Evolutionary conservation across 2,888 invertebrate species (phyloP).

Genomic region (Pedicia rivosa): DNA sequence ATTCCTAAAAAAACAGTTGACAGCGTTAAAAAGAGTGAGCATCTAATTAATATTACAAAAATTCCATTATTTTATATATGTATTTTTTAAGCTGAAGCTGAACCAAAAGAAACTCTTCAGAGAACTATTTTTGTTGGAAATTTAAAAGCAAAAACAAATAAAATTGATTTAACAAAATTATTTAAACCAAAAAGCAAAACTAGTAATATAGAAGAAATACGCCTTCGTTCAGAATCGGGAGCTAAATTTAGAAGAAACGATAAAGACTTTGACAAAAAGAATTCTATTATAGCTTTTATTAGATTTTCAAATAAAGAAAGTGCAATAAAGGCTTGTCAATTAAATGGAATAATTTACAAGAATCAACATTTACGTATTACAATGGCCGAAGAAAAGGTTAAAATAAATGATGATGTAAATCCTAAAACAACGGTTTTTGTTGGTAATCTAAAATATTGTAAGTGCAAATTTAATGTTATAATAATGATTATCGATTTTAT

Average conservation of each 20-base stretch:
- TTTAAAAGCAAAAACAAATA: slow-evolving; percentile 25
- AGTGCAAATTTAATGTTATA: slow-evolving; percentile 11
- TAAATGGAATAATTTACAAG: slow-evolving; percentile 24
- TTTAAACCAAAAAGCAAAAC: slow-evolving; percentile 19
- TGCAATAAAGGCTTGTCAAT: slow-evolving; percentile 19
- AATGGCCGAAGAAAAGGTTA: slow-evolving; percentile 12
- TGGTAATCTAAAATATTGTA: slow-evolving; percentile 28
- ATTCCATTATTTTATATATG: not conserved
- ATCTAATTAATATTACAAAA: not conserved
- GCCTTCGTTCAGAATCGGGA: slow-evolving; percentile 25
- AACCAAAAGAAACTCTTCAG: slow-evolving; percentile 12
- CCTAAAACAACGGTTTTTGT: slow-evolving; percentile 24
- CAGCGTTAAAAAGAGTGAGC: not conserved
- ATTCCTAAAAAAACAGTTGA: not conserved
- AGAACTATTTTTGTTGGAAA: slow-evolving; percentile 29
- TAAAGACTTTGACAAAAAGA: slow-evolving; percentile 20
- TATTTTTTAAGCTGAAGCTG: not conserved
- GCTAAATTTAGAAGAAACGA: slow-evolving; percentile 21
- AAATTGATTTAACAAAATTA: slow-evolving; percentile 20
- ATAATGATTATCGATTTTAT: not conserved
- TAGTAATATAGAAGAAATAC: slow-evolving; percentile 19
- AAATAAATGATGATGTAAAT: slow-evolving; percentile 6
- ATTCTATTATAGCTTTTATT: slow-evolving; percentile 24
- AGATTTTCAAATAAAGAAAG: slow-evolving; percentile 18
- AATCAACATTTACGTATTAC: slow-evolving; percentile 23